These are phyloP conservation scores for Catharus fuscescens DNA, from an alignment of 2,113 vertebrate species.

Conservation along the genomic window DNA sequence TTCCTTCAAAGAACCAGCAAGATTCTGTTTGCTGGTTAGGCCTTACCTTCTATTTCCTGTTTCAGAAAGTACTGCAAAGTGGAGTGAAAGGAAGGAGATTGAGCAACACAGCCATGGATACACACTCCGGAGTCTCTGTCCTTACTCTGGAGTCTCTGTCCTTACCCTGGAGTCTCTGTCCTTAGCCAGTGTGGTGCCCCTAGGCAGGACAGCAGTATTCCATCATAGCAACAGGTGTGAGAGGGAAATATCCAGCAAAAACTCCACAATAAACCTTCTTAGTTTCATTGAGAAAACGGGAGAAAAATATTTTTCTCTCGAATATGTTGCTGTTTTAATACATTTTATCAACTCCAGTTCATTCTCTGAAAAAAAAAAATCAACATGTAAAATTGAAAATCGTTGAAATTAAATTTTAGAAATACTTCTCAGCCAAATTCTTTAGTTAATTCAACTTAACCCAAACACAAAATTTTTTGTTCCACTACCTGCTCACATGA, in stretches of 20 bases:
- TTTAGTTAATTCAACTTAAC: not conserved
- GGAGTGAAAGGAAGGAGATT: not conserved
- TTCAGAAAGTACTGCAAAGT: not conserved
- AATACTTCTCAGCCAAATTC: not conserved
- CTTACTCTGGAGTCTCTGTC: too few relatives aligned
- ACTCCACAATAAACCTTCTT: not conserved
- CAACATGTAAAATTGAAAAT: not conserved
- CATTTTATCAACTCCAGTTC: not conserved
- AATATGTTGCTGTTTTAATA: not conserved
- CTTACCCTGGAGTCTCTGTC: too few relatives aligned
- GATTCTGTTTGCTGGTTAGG: not conserved
- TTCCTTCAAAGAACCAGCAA: not conserved
- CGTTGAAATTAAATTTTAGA: not conserved
- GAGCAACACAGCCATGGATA: accelerated
- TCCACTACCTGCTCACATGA: not conserved
- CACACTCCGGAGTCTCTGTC: too few relatives aligned
- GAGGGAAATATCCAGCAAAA: not conserved
- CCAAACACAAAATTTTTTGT: not conserved
- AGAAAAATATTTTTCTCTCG: not conserved
- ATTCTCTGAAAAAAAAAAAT: not conserved
- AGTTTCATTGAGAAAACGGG: not conserved
- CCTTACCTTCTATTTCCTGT: not conserved
- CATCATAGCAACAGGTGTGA: not conserved
- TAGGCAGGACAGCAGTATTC: too few relatives aligned
- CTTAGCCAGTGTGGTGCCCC: too few relatives aligned